These are phyloP conservation scores for Mamestra configurata DNA, from an alignment of 1,140 invertebrate genomes.

Conservation along the genomic window DNA sequence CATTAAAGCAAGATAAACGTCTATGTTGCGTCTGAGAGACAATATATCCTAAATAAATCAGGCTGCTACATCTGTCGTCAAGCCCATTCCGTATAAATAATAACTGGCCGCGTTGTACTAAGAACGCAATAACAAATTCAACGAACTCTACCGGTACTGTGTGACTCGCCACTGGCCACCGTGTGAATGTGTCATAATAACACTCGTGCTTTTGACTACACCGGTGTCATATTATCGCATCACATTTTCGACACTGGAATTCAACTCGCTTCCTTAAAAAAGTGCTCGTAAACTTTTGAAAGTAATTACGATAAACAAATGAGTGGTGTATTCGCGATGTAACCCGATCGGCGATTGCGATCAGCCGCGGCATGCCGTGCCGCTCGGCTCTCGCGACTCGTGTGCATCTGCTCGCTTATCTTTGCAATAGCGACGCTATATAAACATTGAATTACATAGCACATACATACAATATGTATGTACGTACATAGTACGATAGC, in stretches of 20 bases:
- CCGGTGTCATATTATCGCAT: slow-evolving; percentile 80
- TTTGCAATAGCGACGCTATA: slow-evolving; percentile 69
- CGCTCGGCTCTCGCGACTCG: slow-evolving; percentile 28
- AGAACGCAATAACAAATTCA: slow-evolving; percentile 88
- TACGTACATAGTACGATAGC: slow-evolving; percentile 82
- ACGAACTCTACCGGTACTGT: slow-evolving; percentile 87
- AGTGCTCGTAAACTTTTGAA: slow-evolving; percentile 55
- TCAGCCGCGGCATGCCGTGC: slow-evolving; percentile 51
- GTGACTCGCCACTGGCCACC: slow-evolving; percentile 80
- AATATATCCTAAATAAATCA: slow-evolving; percentile 72
- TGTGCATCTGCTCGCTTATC: slow-evolving; percentile 71
- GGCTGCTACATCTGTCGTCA: slow-evolving; percentile 78
- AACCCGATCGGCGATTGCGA: slow-evolving; percentile 63
- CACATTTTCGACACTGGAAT: slow-evolving; percentile 74
- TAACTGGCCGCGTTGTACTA: slow-evolving; percentile 81
- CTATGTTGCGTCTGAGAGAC: slow-evolving; percentile 46
- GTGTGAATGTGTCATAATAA: slow-evolving; percentile 84
- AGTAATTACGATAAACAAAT: slow-evolving; percentile 53
- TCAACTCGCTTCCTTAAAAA: slow-evolving; percentile 73
- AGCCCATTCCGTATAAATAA: slow-evolving; percentile 81
- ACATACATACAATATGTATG: slow-evolving; percentile 67
- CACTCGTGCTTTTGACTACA: slow-evolving; percentile 73
- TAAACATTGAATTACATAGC: slow-evolving; percentile 81
- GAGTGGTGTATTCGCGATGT: slow-evolving; percentile 52
- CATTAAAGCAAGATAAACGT: slow-evolving; percentile 41